Evolutionary conservation across 2,113 vertebrate genomes (phyloP).

Genomic region (Centrocercus urophasianus): DNA sequence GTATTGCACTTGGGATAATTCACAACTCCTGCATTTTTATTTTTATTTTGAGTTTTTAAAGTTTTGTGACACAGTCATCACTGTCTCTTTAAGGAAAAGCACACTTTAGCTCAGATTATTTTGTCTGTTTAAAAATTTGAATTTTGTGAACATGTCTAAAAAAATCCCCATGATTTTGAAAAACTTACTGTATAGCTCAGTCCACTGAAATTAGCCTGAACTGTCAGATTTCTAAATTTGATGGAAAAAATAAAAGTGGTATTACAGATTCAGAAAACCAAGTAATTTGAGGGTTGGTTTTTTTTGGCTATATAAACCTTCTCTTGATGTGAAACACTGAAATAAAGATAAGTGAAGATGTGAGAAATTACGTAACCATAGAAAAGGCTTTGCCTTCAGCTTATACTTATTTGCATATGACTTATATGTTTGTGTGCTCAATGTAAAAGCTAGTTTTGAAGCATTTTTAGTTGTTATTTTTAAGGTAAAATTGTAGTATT

Average conservation of each 20-base stretch:
- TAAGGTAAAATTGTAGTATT: neutral
- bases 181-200: neutral
- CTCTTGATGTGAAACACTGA: neutral
- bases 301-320: neutral
- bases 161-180: neutral
- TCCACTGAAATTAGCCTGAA: neutral
- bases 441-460: neutral
- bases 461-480: neutral
- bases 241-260: neutral
- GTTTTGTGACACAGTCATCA: neutral
- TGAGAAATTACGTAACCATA: neutral
- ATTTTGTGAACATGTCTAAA: neutral
- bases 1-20: neutral
- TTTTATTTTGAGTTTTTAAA: neutral
- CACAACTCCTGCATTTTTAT: neutral
- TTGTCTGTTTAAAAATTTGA: neutral
- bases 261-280: neutral
- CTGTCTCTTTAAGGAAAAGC: neutral
- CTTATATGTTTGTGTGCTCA: accelerated
- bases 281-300: neutral
- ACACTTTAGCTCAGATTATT: neutral
- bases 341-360: neutral
- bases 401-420: neutral
- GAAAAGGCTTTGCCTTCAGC: neutral
- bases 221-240: neutral